A percentile compares a stretch with the other conserved stretches of the same genome.
phyloP scores from a whole-genome alignment of 2,797 vertebrate genomes.

The Sebastolobus alascanus region DNA sequence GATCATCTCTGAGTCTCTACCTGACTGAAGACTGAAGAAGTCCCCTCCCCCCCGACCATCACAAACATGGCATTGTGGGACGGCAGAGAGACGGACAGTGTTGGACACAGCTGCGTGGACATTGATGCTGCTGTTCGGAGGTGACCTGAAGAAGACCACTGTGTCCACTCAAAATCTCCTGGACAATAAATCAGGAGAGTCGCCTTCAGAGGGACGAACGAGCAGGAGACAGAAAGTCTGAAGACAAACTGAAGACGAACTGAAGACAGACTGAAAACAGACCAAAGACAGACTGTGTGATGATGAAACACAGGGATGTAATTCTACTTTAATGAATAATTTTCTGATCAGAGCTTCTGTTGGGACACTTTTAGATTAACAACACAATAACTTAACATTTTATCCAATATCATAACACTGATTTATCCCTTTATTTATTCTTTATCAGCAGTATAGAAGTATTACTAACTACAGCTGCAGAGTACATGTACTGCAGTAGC shows the following conservation, averaged over 20 bases:
- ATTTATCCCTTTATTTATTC: no score
- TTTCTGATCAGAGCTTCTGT: no score
- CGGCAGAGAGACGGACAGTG: constrained; percentile 29
- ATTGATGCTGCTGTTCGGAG: constrained; percentile 8
- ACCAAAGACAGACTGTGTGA: no score
- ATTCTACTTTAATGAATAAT: no score
- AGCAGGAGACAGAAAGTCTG: not conserved
- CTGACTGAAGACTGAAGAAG: constrained; percentile 10
- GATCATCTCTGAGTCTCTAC: constrained; percentile 4
- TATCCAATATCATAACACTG: no score
- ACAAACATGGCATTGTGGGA: constrained; percentile 46
- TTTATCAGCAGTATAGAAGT: no score
- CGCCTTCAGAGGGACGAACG: not conserved
- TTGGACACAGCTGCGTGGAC: constrained; percentile 43
- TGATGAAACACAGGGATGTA: no score
- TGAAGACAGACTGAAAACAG: no score
- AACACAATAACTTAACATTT: no score
- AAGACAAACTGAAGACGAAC: not conserved
- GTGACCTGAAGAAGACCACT: constrained; percentile 21
- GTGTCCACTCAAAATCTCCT: not conserved
- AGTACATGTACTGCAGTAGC: no score
- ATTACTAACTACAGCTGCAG: no score
- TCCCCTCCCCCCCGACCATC: not conserved
- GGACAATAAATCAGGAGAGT: not conserved
- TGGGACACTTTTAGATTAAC: no score